Evolutionary conservation across 2,797 vertebrate genomes (phyloP).

Genomic region (Urosaurus nigricauda): DNA sequence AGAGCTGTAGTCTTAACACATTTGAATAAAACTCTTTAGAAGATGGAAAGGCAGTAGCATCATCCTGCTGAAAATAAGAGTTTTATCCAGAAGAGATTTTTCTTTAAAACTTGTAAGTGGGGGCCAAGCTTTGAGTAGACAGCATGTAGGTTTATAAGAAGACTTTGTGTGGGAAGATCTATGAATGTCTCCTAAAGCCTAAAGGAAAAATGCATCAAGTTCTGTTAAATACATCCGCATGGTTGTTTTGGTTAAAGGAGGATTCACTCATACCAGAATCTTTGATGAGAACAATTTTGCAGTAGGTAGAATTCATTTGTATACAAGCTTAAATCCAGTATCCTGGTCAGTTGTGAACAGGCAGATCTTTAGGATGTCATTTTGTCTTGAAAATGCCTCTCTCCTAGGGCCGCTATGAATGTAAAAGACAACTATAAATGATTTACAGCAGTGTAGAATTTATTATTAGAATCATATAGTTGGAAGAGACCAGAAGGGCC

Average conservation of each 20-base stretch:
- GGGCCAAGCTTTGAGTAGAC: not conserved
- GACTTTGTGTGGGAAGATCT: conserved; percentile 25
- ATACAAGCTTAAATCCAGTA: not conserved
- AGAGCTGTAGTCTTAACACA: not conserved
- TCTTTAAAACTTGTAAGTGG: not conserved
- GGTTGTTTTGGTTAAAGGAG: not conserved
- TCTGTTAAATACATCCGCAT: conserved; percentile 5
- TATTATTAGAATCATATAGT: too few relatives aligned
- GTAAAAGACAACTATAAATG: not conserved
- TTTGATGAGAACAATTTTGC: not conserved
- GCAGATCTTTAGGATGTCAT: not conserved
- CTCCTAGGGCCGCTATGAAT: not conserved
- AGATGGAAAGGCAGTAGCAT: not conserved
- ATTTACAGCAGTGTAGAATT: not conserved
- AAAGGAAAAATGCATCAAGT: not conserved
- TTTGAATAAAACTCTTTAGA: not conserved
- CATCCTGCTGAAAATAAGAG: conserved; percentile 20
- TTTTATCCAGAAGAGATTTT: not conserved
- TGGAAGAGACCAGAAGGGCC: too few relatives aligned
- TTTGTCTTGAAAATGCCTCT: not conserved
- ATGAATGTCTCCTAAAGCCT: conserved; percentile 2
- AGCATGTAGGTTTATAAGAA: conserved; percentile 20
- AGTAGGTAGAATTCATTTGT: not conserved
- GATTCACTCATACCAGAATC: not conserved
- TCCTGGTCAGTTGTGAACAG: not conserved